phyloP scores from a whole-genome alignment of 2,113 vertebrate genomes.

The Ivindomyrus marchei region DNA sequence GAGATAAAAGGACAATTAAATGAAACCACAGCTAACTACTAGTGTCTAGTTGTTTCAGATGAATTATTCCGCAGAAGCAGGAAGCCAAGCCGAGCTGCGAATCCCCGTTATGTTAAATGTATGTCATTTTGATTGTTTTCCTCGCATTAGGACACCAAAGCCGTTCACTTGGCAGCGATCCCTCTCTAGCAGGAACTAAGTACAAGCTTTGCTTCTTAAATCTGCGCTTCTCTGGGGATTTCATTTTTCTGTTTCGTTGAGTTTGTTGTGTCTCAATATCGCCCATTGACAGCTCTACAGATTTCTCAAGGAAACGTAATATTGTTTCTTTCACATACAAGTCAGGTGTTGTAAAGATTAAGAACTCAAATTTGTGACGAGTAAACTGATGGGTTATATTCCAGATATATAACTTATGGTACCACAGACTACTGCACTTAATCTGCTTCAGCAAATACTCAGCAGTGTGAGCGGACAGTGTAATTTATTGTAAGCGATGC shows the following conservation, averaged over 20 bases:
- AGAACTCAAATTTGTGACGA: background rate
- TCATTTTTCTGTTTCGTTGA: background rate
- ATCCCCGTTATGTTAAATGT: background rate
- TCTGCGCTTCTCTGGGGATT: background rate
- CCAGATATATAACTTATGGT: background rate
- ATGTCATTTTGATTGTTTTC: constrained; percentile 2
- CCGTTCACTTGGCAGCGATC: background rate
- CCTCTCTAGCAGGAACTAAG: background rate
- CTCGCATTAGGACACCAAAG: constrained; percentile 2
- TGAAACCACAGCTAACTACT: background rate
- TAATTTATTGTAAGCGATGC: background rate
- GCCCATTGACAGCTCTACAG: background rate
- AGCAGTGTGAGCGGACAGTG: background rate
- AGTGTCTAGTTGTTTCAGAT: background rate
- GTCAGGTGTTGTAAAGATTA: background rate
- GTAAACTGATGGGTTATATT: background rate
- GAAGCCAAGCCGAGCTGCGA: background rate
- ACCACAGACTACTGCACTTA: background rate
- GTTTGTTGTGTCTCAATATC: background rate
- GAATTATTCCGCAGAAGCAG: background rate
- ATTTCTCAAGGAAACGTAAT: background rate
- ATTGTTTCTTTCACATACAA: background rate
- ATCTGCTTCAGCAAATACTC: background rate
- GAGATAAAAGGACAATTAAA: background rate
- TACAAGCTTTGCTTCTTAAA: background rate